phyloP scores from a whole-genome alignment of 2,888 invertebrate genomes.

The Amblyjoppa fuscipennis region DNA sequence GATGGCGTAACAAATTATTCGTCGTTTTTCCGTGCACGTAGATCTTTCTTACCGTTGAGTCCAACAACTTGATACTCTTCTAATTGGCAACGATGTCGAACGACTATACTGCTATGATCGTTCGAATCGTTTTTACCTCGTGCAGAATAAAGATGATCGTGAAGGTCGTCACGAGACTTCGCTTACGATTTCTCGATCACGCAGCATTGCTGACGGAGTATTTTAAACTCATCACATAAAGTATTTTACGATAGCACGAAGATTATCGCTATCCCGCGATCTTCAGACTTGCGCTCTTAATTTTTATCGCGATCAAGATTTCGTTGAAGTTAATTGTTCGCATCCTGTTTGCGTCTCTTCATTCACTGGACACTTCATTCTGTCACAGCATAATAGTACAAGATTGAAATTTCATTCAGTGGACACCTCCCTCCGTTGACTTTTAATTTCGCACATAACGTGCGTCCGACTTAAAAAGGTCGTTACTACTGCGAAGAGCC shows the following conservation, averaged over 20 bases:
- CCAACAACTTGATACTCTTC: not conserved
- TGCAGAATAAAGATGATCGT: not conserved
- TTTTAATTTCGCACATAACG: not conserved
- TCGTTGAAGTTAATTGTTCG: too few species aligned
- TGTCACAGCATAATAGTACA: too few species aligned
- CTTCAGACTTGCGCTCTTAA: too few species aligned
- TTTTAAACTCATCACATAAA: too few species aligned
- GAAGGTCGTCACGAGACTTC: conserved; percentile 14
- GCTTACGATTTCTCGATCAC: not conserved
- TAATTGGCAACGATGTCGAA: conserved; percentile 14
- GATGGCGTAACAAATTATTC: too few species aligned
- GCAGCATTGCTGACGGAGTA: too few species aligned
- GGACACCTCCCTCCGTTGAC: not conserved
- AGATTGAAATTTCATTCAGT: not conserved
- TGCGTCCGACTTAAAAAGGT: conserved; percentile 10
- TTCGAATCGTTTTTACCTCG: conserved; percentile 5
- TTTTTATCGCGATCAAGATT: too few species aligned
- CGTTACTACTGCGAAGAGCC: conserved; percentile 13
- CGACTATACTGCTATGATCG: not conserved
- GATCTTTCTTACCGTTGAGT: not conserved
- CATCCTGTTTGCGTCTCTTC: too few species aligned
- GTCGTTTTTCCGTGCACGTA: not conserved
- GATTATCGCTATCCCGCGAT: too few species aligned
- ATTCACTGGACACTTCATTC: too few species aligned
- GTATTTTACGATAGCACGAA: too few species aligned